These are phyloP conservation scores for Xanthia togata DNA, from an alignment of 2,888 invertebrate species.

Conservation along the genomic window DNA sequence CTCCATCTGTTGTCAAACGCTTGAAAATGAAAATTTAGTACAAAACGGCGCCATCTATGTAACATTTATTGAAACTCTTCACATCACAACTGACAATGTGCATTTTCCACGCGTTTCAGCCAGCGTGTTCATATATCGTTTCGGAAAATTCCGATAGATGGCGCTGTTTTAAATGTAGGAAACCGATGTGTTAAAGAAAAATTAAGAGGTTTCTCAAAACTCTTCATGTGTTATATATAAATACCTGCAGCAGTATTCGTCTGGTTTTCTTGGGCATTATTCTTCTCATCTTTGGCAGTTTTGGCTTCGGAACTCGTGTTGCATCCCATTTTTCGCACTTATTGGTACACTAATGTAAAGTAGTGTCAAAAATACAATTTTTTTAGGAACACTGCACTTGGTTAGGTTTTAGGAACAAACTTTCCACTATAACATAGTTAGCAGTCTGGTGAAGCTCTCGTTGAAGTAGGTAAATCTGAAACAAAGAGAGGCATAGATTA, in stretches of 20 bases:
- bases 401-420: constrained; percentile 42
- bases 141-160: constrained; percentile 54
- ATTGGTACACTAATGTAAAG: constrained; percentile 57
- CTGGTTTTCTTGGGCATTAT: constrained; percentile 70
- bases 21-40: neutral
- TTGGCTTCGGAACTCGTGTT: constrained; percentile 83
- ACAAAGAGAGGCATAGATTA: constrained; percentile 61
- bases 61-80: neutral
- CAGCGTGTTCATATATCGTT: neutral
- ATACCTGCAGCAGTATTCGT: constrained; percentile 71
- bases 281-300: constrained; percentile 74
- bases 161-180: constrained; percentile 35
- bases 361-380: constrained; percentile 50
- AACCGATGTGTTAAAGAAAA: rapidly evolving
- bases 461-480: constrained; percentile 69
- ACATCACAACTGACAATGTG: neutral
- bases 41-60: constrained; percentile 41
- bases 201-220: neutral
- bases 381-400: constrained; percentile 57
- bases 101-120: neutral
- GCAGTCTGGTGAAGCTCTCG: constrained; percentile 58
- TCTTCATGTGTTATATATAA: constrained; percentile 23
- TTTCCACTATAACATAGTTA: constrained; percentile 70
- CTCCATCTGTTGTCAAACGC: constrained; percentile 28
- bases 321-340: constrained; percentile 78